Evolutionary conservation across 2,113 vertebrate species (phyloP).

Genomic region (Leptocoma aspasia): DNA sequence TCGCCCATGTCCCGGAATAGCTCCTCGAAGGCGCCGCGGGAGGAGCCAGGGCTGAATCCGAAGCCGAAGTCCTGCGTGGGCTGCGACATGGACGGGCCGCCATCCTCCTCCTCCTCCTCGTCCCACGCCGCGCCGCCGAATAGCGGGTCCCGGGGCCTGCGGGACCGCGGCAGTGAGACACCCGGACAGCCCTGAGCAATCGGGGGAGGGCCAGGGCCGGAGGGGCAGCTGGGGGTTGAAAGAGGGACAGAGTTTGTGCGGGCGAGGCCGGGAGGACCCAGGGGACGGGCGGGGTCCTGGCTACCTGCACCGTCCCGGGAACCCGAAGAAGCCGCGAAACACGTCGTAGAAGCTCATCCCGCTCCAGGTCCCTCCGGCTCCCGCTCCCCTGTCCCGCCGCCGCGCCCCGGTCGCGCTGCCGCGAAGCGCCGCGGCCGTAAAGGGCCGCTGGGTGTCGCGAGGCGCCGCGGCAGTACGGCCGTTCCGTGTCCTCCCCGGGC

Average conservation of each 20-base stretch:
- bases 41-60: background rate
- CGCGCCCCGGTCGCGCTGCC: background rate
- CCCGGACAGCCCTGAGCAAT: background rate
- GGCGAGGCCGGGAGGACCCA: too few relatives aligned
- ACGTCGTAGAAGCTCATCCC: background rate
- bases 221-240: background rate
- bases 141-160: slow-evolving; percentile 3
- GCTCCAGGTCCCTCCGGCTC: accelerated
- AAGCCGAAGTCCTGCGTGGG: background rate
- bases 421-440: background rate
- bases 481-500: too few relatives aligned
- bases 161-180: background rate
- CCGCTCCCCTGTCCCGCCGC: background rate
- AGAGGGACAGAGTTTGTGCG: background rate
- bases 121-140: background rate
- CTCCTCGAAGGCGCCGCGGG: background rate
- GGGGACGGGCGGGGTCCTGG: too few relatives aligned
- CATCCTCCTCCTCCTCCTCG: background rate
- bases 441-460: background rate
- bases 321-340: slow-evolving; percentile 10
- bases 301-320: background rate
- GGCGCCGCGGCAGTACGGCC: background rate
- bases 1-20: slow-evolving; percentile 26
- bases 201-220: too few relatives aligned
- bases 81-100: background rate